These are phyloP conservation scores for Brachyopa scutellaris DNA, from an alignment of 2,888 invertebrate genomes.

Conservation along the genomic window DNA sequence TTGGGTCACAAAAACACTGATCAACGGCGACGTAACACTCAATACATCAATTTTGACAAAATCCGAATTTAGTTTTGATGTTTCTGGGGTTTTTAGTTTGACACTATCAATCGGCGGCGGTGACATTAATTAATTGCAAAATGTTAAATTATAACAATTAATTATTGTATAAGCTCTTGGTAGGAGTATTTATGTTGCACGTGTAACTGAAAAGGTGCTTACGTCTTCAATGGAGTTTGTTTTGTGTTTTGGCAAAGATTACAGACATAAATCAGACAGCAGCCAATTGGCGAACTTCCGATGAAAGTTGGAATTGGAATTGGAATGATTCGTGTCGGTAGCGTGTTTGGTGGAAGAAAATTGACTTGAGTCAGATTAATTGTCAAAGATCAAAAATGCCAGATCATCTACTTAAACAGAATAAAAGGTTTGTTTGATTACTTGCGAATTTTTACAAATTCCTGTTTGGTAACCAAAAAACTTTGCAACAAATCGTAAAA, in stretches of 20 bases:
- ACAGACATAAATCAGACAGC: background rate
- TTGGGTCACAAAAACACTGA: background rate
- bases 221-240: background rate
- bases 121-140: constrained; percentile 21
- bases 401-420: no score
- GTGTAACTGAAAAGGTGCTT: background rate
- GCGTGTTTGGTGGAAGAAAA: no score
- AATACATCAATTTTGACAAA: background rate
- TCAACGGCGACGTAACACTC: background rate
- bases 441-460: no score
- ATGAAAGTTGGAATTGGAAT: constrained; percentile 8
- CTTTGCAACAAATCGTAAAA: no score
- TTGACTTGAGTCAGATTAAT: no score
- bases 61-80: background rate
- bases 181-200: background rate
- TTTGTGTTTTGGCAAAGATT: background rate
- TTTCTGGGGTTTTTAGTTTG: constrained; percentile 1
- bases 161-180: constrained; percentile 7
- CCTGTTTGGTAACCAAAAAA: no score
- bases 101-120: constrained; percentile 13
- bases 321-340: background rate
- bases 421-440: no score
- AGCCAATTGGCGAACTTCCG: background rate
- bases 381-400: no score
- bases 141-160: constrained; percentile 30